phyloP scores from a whole-genome alignment of 2,113 vertebrate genomes.

The Damaliscus lunatus region DNA sequence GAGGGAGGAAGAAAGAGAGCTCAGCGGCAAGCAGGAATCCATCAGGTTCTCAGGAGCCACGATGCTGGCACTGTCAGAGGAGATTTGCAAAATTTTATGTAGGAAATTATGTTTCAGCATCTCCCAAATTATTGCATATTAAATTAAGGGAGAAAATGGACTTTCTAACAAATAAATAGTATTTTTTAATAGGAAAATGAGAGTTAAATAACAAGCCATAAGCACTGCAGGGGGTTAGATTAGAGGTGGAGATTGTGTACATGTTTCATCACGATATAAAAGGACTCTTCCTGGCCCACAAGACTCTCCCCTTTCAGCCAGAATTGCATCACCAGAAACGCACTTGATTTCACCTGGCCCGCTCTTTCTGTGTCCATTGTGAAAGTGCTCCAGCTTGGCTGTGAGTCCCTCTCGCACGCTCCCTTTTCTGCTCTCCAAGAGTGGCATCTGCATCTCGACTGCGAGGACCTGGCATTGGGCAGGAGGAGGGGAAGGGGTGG shows the following conservation, averaged over 20 bases:
- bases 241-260: too few relatives aligned
- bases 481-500: background rate
- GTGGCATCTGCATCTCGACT: accelerated
- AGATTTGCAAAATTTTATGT: accelerated
- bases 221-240: background rate
- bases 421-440: background rate
- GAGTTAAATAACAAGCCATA: background rate
- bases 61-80: accelerated
- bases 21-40: accelerated
- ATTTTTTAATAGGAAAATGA: background rate
- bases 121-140: background rate
- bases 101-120: background rate
- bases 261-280: background rate
- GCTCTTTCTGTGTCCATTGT: background rate
- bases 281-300: background rate
- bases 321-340: accelerated
- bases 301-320: background rate
- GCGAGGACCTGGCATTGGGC: accelerated
- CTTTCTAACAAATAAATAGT: background rate
- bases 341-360: too few relatives aligned
- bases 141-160: background rate
- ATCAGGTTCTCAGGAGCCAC: accelerated
- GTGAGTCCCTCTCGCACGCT: background rate
- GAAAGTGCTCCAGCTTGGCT: accelerated
- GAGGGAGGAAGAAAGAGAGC: accelerated